A percentile compares a stretch with the other conserved stretches of the same genome.
Evolutionary conservation across 2,888 invertebrate species (phyloP).

Genomic region (Eupithecia abbreviata): DNA sequence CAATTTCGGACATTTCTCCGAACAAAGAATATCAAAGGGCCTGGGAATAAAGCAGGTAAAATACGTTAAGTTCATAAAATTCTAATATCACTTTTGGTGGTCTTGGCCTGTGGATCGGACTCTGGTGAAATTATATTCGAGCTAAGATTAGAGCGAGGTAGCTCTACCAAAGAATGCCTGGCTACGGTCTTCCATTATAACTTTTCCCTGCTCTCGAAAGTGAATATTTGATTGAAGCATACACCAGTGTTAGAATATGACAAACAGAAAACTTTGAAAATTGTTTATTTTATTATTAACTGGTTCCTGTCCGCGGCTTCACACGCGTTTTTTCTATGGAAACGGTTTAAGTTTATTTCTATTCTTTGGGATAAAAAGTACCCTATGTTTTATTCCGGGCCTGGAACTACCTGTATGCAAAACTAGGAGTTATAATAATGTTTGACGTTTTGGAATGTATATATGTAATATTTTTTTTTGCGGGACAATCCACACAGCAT

Average conservation of each 20-base stretch:
- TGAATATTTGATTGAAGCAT: background rate
- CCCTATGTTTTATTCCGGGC: too few species aligned
- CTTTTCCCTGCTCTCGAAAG: background rate
- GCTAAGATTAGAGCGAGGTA: background rate
- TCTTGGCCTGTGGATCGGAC: background rate
- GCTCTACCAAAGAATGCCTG: background rate
- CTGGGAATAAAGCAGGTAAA: background rate
- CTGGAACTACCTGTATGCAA: too few species aligned
- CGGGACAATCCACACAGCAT: too few species aligned
- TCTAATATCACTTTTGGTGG: background rate
- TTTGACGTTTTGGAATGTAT: too few species aligned
- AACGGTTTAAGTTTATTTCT: too few species aligned
- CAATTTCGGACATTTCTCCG: conserved; percentile 11
- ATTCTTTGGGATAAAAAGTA: too few species aligned
- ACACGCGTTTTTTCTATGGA: too few species aligned
- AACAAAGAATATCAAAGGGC: conserved; percentile 11
- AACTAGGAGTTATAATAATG: too few species aligned
- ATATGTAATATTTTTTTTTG: too few species aligned
- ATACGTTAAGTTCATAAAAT: conserved; percentile 1
- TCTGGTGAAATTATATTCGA: background rate
- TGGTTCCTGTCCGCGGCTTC: too few species aligned
- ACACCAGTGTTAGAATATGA: background rate
- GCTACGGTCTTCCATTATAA: background rate
- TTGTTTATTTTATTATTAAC: too few species aligned
- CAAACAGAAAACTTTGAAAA: too few species aligned